Evolutionary conservation across 2,888 invertebrate species (phyloP).

Genomic region (Eueremaeus valkanovi): DNA sequence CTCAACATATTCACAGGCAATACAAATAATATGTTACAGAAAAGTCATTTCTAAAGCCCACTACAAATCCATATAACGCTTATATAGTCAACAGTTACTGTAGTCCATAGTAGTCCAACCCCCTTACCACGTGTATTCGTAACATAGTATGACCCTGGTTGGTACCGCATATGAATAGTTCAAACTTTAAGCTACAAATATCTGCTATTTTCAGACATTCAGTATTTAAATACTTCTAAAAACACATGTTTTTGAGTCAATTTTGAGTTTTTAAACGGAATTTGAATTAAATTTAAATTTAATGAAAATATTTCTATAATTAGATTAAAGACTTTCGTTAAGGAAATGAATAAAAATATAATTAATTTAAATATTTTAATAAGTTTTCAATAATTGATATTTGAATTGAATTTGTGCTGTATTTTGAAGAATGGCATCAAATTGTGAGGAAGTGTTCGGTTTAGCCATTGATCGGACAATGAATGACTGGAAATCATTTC

Average conservation of each 20-base stretch:
- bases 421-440: not conserved
- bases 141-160: too few relatives aligned
- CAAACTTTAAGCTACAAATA: too few relatives aligned
- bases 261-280: not conserved
- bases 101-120: too few relatives aligned
- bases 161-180: too few relatives aligned
- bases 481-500: slow-evolving; percentile 38
- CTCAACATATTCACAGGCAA: too few relatives aligned
- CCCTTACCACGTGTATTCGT: too few relatives aligned
- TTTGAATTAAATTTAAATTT: not conserved
- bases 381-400: not conserved
- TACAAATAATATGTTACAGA: too few relatives aligned
- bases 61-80: too few relatives aligned
- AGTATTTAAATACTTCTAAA: too few relatives aligned
- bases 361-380: not conserved
- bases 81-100: too few relatives aligned
- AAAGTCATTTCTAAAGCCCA: too few relatives aligned
- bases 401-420: not conserved
- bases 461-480: slow-evolving; percentile 25
- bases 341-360: not conserved
- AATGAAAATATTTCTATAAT: not conserved
- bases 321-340: not conserved
- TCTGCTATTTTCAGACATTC: too few relatives aligned
- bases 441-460: slow-evolving; percentile 25
- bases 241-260: not conserved